A percentile compares a stretch with the other conserved stretches of the same genome.
Evolutionary conservation across 53 echinoderm and acorn worm species (phyloP).

Genomic region (Paracentrotus lividus): DNA sequence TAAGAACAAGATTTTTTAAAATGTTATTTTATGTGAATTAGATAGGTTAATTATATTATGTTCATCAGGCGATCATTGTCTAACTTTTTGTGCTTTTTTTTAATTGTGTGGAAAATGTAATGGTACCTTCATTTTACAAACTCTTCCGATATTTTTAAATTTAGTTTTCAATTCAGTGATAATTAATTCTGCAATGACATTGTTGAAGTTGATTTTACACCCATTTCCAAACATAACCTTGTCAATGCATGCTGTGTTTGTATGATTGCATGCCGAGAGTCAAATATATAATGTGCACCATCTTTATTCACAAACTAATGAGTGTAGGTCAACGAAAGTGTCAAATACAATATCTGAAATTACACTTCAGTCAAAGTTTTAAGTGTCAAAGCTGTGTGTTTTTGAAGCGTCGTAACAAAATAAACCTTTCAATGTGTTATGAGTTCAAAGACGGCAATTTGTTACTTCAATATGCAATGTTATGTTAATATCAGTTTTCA

Average conservation of each 20-base stretch:
- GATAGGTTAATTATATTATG: neutral
- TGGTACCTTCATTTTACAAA: no score
- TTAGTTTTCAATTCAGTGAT: neutral
- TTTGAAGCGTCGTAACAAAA: no score
- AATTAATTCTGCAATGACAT: neutral
- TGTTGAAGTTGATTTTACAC: neutral
- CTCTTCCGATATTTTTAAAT: neutral
- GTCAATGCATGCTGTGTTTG: neutral
- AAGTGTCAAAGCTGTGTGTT: no score
- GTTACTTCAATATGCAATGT: no score
- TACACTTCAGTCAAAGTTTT: no score
- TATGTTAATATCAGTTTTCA: no score
- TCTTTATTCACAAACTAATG: neutral
- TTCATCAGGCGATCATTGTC: no score
- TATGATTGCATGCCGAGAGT: neutral
- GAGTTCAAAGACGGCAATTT: no score
- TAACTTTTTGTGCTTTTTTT: neutral
- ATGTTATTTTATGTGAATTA: neutral
- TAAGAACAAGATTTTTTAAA: no score
- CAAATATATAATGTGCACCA: neutral
- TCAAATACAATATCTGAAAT: no score
- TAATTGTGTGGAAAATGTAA: neutral
- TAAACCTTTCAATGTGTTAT: no score
- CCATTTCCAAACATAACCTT: neutral
- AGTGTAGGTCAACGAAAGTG: no score